Base-by-base conservation (phyloP, 1,140 invertebrate genomes). In the Penaeus japonicus region DNA sequence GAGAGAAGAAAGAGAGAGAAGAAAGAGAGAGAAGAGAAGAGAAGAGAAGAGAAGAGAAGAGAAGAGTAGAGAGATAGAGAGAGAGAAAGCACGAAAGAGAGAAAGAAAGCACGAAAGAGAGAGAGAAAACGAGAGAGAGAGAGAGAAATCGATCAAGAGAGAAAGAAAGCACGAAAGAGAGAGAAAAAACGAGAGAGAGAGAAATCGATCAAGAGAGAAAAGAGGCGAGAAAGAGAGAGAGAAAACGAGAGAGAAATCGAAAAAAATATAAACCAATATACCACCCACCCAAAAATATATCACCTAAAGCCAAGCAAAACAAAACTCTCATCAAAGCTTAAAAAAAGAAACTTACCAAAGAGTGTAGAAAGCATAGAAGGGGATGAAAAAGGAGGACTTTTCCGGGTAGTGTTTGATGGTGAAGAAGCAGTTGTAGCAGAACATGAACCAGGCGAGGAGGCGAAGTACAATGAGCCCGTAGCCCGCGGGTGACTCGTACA, bases 401-500 rank as follows among this genome's bases (percentile, higher is more conserved):
- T 96, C 96, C 39, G 95, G 96, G 93, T 95, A 97, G 91, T 96
- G 96, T 92, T 95, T 97, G 87, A 96, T 93, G 4, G 96, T 98
- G 93, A 96, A 97, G 91, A 96, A 94, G 20, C 95, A 96, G 4
- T 96, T 95, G 91, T 96, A 95, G 4, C 96, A 94, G 92, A 98
- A 98, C 93, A 97, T 96, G 73, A 94, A 92, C 96, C 97, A 99
- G 0, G 96, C 96, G 4, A 95, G 89, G 0, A 97, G 92, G 86
- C 96, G 94, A 32, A 98, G 92, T 17, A 94, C 93, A n/a, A 98
- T 94, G 3, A 98, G 92, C 0, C 95, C 95, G 91, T 98, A 98
- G 0, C 97, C 97, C 3, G 96, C 96, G 1, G 96, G 95, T 90
- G 96, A 97, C 93, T 98, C 97, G 91, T 97, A 98, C 47, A 97